Conservation (phyloP, 2,113 vertebrate species). For the Eleginops maclovinus region DNA sequence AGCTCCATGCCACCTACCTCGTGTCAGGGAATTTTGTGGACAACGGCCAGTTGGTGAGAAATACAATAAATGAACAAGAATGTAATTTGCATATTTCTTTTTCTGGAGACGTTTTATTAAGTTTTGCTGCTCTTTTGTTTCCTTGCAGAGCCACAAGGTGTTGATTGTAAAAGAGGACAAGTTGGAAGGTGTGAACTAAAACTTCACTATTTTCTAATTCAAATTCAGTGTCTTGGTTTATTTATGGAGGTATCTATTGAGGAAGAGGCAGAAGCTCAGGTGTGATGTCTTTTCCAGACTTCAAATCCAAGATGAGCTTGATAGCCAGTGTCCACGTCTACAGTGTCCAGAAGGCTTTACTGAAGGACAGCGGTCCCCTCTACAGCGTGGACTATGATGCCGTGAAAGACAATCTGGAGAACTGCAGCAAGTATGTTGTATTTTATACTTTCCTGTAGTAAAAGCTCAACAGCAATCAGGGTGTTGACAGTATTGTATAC, state of each 20-base stretch:
- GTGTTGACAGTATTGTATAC: too few species aligned
- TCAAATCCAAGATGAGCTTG: conserved; percentile 89
- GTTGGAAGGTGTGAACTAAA: conserved; percentile 87
- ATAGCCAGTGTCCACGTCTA: conserved; percentile 92
- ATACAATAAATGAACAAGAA: too few species aligned
- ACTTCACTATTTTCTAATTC: background rate
- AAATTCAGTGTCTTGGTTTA: background rate
- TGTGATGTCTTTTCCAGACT: conserved; percentile 79
- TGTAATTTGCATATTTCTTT: background rate
- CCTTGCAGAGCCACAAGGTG: conserved; percentile 92
- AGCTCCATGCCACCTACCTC: conserved; percentile 93
- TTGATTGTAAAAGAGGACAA: conserved; percentile 95
- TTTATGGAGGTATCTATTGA: too few species aligned
- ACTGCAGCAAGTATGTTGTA: conserved; percentile 88
- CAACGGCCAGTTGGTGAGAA: conserved; percentile 88
- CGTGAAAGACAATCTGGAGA: conserved; percentile 91
- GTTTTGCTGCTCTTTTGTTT: conserved; percentile 27
- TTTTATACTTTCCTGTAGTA: background rate
- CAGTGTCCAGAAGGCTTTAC: conserved; percentile 94
- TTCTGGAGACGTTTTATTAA: background rate
- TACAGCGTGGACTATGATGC: conserved; percentile 96
- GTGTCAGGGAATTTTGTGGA: conserved; percentile 89
- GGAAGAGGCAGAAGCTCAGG: background rate
- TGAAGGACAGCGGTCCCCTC: conserved; percentile 94
- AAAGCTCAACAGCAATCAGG: too few species aligned